Conservation (phyloP, 2,888 invertebrate species). For the Synanthedon myopaeformis region DNA sequence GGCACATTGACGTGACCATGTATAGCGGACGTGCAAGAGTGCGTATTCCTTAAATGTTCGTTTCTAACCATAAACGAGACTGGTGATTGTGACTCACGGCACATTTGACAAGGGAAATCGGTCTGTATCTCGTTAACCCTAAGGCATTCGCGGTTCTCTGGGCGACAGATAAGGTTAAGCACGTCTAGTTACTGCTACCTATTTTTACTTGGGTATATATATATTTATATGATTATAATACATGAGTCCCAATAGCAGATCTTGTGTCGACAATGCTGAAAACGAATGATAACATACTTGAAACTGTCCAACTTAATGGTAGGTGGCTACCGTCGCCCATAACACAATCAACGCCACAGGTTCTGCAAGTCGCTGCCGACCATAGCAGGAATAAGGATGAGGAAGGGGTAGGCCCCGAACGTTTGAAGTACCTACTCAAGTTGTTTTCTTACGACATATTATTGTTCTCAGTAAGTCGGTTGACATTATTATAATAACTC, state of each 20-base stretch:
- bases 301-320: too few species aligned
- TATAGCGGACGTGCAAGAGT: neutral
- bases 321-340: too few species aligned
- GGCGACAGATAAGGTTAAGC: conserved; percentile 38
- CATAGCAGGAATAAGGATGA: too few species aligned
- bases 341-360: too few species aligned
- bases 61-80: conserved; percentile 28
- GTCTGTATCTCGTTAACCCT: conserved; percentile 19
- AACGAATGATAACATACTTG: too few species aligned
- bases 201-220: too few species aligned
- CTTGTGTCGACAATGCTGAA: too few species aligned
- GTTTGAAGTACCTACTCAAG: too few species aligned
- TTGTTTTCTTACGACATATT: neutral
- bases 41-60: conserved; percentile 22
- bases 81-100: conserved; percentile 32
- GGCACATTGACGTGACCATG: neutral
- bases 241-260: too few species aligned
- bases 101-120: conserved; percentile 10
- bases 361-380: too few species aligned
- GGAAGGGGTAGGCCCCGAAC: too few species aligned
- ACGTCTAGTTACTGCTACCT: neutral
- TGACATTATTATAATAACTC: conserved; percentile 16
- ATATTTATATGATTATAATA: too few species aligned
- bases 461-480: neutral
- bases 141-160: conserved; percentile 21